Base-by-base conservation (phyloP, 2,113 vertebrate species). In the Natator depressus region DNA sequence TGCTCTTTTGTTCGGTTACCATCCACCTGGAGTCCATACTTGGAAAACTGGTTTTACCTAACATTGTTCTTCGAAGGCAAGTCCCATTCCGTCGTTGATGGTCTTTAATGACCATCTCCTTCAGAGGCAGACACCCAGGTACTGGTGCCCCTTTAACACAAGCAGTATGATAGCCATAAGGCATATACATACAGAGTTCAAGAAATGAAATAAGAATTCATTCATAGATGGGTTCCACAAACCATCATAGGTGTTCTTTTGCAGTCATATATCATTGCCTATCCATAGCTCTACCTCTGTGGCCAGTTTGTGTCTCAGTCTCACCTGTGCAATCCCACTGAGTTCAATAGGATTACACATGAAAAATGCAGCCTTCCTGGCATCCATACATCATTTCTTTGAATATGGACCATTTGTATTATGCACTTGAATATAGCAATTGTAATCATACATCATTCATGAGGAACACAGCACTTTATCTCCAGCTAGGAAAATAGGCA, bases 361-460 rank as follows among this genome's bases (percentile, higher is more conserved):
- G 92, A 97, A 97, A 96, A 97, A 96, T 89, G 89, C n/a, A 54
- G 80, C 83, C 75, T 93, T 69, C 49, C 88, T 95, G 87, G 75
- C 89, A 85, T 84, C 93, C 91, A 83, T 0, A 10, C 86, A 2
- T 91, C 42, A 4, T 87, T 90, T 92, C 90, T 97, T 92, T 93
- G 72, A 81, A 86, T 88, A 92, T 46, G 94, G 80, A 88, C 72
- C 7, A 17, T 51, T 96, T 93, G 82, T 95, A 95, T 93, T 91
- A 94, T 94, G 88, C 86, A 84, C 78, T 82, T 42, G 87, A 96
- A 88, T 95, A 42, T 85, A 90, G 89, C 93, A 93, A 96, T 96
- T 93, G 91, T 72, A 89, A 90, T 89, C 90, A 76, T 90, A 93
- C 78, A 93, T 96, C 95, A 96, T 97, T 97, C 72, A 91, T 93